Evolutionary conservation across 2,113 vertebrate genomes (phyloP).

Genomic region (Xiphophorus maculatus): DNA sequence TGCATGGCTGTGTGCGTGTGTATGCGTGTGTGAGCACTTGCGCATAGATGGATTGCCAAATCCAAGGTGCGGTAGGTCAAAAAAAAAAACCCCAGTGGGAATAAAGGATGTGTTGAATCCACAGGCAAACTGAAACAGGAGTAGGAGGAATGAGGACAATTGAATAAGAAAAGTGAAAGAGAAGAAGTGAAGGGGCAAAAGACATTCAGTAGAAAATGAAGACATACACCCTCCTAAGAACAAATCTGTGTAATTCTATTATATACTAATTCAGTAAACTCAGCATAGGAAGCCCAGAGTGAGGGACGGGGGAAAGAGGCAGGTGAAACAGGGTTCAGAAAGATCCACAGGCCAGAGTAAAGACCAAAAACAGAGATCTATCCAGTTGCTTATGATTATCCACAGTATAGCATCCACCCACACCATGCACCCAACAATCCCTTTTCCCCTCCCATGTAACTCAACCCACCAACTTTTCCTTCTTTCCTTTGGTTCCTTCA

Average conservation of each 20-base stretch:
- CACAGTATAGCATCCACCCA: slow-evolving; percentile 9
- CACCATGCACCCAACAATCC: slow-evolving; percentile 23
- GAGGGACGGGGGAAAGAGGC: not conserved
- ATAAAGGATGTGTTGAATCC: slow-evolving; percentile 38
- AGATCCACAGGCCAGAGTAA: not conserved
- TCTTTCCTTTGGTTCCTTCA: slow-evolving; percentile 8
- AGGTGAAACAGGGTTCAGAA: slow-evolving; percentile 56
- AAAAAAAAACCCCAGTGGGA: slow-evolving; percentile 20
- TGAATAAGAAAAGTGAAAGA: slow-evolving; percentile 27
- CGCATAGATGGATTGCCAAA: not conserved
- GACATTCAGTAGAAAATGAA: slow-evolving; percentile 24
- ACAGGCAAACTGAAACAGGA: slow-evolving; percentile 40
- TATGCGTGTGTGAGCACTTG: too few relatives aligned
- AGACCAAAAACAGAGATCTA: slow-evolving; percentile 4
- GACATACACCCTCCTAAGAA: slow-evolving; percentile 26
- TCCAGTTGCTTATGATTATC: not conserved
- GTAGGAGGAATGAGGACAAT: slow-evolving; percentile 29
- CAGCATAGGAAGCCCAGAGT: slow-evolving; percentile 35
- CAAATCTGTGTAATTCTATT: slow-evolving; percentile 55
- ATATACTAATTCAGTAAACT: slow-evolving; percentile 59
- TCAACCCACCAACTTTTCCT: slow-evolving; percentile 17
- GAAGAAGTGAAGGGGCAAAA: slow-evolving; percentile 16
- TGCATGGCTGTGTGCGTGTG: too few relatives aligned
- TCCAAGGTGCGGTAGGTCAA: not conserved
- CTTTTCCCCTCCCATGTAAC: slow-evolving; percentile 12